phyloP scores from a whole-genome alignment of 2,113 vertebrate species.

The Ancistrus triradiatus region DNA sequence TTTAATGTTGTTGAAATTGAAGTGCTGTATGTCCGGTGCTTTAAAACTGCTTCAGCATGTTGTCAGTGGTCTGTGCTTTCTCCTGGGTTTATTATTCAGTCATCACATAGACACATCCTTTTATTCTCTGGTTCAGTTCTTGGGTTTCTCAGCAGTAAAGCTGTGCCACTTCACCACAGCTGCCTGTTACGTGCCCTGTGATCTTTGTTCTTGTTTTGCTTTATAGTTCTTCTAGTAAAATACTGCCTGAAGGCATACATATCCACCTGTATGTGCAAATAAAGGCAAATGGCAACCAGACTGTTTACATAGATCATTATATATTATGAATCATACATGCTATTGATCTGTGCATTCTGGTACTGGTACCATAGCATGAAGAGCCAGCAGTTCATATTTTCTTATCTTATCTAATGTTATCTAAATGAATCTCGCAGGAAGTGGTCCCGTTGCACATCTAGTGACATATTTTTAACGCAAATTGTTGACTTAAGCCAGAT shows the following conservation, averaged over 20 bases:
- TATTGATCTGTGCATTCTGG: too few species aligned
- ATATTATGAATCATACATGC: too few species aligned
- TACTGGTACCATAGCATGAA: too few species aligned
- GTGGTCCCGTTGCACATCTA: too few species aligned
- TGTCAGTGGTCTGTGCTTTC: background rate
- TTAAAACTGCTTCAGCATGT: background rate
- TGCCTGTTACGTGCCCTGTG: background rate
- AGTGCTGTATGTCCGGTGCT: background rate
- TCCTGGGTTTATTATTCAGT: background rate
- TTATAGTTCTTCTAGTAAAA: conserved; percentile 34
- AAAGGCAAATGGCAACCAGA: conserved; percentile 18
- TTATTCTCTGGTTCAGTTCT: background rate
- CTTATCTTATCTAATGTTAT: too few species aligned
- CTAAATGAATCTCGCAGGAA: too few species aligned
- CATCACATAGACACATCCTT: background rate
- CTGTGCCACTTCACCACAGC: background rate
- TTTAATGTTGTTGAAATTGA: background rate
- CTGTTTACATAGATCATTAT: too few species aligned
- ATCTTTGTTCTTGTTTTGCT: background rate
- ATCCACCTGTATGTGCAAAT: conserved; percentile 19
- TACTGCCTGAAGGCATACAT: conserved; percentile 20
- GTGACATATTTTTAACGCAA: too few species aligned
- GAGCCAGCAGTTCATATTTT: too few species aligned
- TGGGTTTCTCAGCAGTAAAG: conserved; percentile 18
- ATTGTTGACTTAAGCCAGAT: too few species aligned